Percentiles rank a stretch among this genome's conserved stretches.
Conservation (phyloP, 2,888 invertebrate species). For the Ecdyonurus torrentis region DNA sequence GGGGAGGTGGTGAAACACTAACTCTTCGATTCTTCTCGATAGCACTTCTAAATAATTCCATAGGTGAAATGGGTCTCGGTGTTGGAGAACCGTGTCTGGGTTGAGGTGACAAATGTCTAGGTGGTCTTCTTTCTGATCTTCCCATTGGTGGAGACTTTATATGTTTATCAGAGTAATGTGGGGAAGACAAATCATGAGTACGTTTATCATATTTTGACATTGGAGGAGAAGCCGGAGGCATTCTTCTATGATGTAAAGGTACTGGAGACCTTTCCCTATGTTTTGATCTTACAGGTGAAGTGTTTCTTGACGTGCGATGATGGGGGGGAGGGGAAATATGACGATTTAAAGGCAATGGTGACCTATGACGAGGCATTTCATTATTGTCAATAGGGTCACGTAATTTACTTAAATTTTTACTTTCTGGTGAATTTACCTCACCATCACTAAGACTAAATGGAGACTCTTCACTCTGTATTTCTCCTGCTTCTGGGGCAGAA, state of each 20-base stretch:
- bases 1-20: neutral
- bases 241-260: neutral
- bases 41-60: neutral
- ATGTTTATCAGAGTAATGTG: neutral
- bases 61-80: neutral
- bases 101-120: neutral
- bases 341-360: neutral
- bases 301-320: neutral
- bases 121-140: neutral
- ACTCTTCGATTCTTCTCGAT: neutral
- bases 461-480: slow-evolving; percentile 56
- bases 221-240: neutral
- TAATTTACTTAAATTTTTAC: neutral
- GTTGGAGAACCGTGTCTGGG: neutral
- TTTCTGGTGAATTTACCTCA: slow-evolving; percentile 21
- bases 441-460: slow-evolving; percentile 28
- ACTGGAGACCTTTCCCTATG: neutral
- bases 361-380: neutral
- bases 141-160: neutral
- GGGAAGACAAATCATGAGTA: neutral
- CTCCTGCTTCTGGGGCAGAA: slow-evolving; percentile 78
- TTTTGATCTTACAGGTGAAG: neutral
- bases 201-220: neutral
- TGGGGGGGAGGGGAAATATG: neutral
- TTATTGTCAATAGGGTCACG: neutral